Base-by-base conservation (phyloP, 2,888 invertebrate species). In the Trichogramma dendrolimi region DNA sequence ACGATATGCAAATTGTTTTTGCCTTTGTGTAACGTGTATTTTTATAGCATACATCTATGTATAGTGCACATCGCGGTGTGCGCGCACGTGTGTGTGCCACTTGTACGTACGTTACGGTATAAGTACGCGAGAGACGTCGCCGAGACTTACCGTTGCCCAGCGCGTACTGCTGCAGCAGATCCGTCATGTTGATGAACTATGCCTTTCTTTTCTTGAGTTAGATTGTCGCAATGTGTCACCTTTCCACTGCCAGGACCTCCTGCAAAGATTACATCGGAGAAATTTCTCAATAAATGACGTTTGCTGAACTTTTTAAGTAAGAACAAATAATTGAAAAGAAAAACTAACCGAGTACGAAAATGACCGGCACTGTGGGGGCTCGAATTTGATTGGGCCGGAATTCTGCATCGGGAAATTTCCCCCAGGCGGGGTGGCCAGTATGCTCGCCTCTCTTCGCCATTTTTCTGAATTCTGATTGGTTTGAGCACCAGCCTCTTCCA, bases 221-320 rank as follows among this genome's bases (percentile, higher is more conserved):
- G 83, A 74, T 89, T 91, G 80, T 94, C 94, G 82, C 96, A 96
- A 80, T 96, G 96, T 74, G 96, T 96, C 83, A 96, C 96, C 88
- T 96, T 96, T 52, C 96, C 96, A 81, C 94, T 94, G 71, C 96
- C 96, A 68, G 96, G 96, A 67, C 96, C 96, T 73, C 96, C 94
- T 91, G 74, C 11, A 74, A 72, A 48, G 11, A 11, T 6, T 14
- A 14, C 44, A 59, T 46, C 40, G 14, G 3, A 4, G 14, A 14
- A 27, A 50, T 50, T 50, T 50, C 14, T 39, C 5, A 4, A 55
- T 14, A 57, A 49, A 57, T 11, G 11, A 11, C 51, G 14, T 49
- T 11, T 48, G 4, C 4, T 3, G 0, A 49, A 11, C 27, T 14
- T n/a, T 49, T 38, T 1, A 14, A 54, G 44, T 41, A 58, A 55